Evolutionary conservation across 2,888 invertebrate species (phyloP), one percentile per base, ranked within the genome.

Genomic region (Calliopum simillimum): DNA sequence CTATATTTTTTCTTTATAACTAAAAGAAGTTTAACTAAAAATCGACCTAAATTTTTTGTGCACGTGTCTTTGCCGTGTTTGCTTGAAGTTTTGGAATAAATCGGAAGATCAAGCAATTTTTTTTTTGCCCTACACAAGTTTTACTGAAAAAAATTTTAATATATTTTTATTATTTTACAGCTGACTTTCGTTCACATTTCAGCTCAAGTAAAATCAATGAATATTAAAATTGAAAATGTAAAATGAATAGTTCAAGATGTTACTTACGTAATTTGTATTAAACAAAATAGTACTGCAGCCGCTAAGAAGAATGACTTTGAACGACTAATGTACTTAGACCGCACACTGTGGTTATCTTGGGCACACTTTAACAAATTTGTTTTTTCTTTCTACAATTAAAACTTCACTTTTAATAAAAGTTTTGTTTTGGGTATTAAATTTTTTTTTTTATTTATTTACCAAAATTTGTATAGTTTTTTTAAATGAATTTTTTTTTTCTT

Each of bases 221-320:
- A 1, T 41, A 51, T 21, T 55, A 25, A 33, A 49, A 14, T 12
- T 47, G 33, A 51, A 69, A 70, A 47, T 51, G 44, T 66, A 69
- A 63, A 69, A 72, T 64, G 51, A 23, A 59, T 49, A 69, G 64
- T 71, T 68, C 8, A 33, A 8, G 1, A 8, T 33, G 33, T 33
- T 1, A 33, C 33, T 33, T 33, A 33, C 33, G 33, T 33, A 33
- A 33, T 33, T 33, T 33, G 5, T 3, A 33, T 8, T 8, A 0
- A 33, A 33, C 33, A 33, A 33, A 33, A 33, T 33, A 1, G 1
- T 6, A 33, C 33, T 8, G 33, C 33, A 33, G 8, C 33, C 8
- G 2, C 2, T 33, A 8, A 33, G 33, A 33, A 33, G 1, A 33
- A 5, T 4, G 33, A 33, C 33, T 33, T 8, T 33, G 33, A n/a